Percentiles rank a stretch among this genome's conserved stretches.
These are phyloP conservation scores for Pitangus sulphuratus DNA, from an alignment of 2,797 vertebrate genomes.

Conservation along the genomic window DNA sequence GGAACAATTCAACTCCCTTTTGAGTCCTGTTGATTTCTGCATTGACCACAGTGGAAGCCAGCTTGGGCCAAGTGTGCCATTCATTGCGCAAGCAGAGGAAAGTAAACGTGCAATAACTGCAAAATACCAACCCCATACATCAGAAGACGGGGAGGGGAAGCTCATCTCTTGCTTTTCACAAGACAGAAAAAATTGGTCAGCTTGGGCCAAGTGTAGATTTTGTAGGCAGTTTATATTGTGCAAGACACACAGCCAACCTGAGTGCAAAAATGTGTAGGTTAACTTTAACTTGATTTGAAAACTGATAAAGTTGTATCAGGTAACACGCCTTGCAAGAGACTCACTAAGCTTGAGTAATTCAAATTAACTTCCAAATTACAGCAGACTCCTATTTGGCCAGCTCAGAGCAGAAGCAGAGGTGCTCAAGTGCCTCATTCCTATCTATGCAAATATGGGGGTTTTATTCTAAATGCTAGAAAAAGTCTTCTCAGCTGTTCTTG, in stretches of 20 bases:
- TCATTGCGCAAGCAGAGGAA: neutral
- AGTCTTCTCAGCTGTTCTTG: neutral
- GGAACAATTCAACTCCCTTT: neutral
- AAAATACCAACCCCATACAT: neutral
- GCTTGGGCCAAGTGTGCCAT: neutral
- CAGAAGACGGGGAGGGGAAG: neutral
- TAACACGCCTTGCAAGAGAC: neutral
- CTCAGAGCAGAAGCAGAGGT: neutral
- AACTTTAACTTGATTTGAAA: neutral
- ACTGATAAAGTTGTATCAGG: neutral
- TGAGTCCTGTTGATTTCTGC: neutral
- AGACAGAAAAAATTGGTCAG: neutral
- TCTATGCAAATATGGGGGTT: neutral
- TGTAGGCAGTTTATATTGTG: neutral
- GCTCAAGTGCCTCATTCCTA: neutral
- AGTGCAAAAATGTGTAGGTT: neutral
- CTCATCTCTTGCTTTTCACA: neutral
- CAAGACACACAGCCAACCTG: neutral
- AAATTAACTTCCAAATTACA: neutral
- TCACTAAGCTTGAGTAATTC: neutral
- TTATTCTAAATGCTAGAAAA: neutral
- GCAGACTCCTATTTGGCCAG: neutral
- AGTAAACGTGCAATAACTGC: neutral
- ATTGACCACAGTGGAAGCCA: neutral
- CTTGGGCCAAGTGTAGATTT: neutral